Base-by-base conservation (phyloP, 1,140 invertebrate species). In the Leptinotarsa texana region DNA sequence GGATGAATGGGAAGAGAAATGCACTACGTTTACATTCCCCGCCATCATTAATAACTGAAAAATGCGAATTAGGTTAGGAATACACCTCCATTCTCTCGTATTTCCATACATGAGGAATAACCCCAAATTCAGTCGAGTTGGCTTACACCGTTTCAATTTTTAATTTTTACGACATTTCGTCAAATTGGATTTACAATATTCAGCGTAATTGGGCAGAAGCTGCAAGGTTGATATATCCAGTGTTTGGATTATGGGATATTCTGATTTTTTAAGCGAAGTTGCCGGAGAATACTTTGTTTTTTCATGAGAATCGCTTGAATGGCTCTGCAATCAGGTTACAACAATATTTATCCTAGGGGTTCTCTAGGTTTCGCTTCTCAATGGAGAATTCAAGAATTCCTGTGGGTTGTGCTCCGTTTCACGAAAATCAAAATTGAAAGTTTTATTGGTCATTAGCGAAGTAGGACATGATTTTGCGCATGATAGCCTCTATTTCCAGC, bases 91-190 rank as follows among this genome's bases (percentile, higher is more conserved):
- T 57, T 57, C 51, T 57, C 51, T n/a, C 2, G 51, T 18, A 57
- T 57, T 57, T 18, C 51, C 51, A 57, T 57, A 57, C 51, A 57
- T 57, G 15, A 57, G 51, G n/a, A 18, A 57, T 57, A 57, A 18
- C 51, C n/a, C 51, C 51, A 18, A 57, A 17, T 57, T 57, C 15
- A 57, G 5, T 17, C 15, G 17, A 4, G 51, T n/a, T 5, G 51
- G 51, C 51, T 17, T 57, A 15, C 3, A 57, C 17, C 51, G 51
- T 13, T 8, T 57, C 15, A 15, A 57, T 57, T 57, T 57, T 57
- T 57, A 57, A 57, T 57, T 57, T 57, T 57, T 57, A 57, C n/a
- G 51, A 57, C 51, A 57, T 57, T 57, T 57, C 51, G 51, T 57
- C 51, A 57, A 57, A 57, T 57, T 57, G 51, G 51, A 57, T 57